Evolutionary conservation across 1,140 invertebrate species (phyloP).

Genomic region (Zeugodacus cucurbitae): DNA sequence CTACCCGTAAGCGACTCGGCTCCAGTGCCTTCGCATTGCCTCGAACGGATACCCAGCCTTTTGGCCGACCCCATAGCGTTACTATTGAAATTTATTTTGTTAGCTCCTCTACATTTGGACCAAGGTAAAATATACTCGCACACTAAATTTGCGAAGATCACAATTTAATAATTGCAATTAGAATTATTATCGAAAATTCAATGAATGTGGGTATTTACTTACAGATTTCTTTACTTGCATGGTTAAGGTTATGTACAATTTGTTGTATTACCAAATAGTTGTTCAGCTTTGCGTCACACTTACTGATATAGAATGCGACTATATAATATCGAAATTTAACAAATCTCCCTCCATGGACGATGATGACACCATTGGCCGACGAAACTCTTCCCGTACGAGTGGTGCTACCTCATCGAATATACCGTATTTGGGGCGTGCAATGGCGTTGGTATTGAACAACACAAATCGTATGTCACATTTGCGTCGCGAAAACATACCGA

Average conservation of each 20-base stretch:
- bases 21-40: conserved; percentile 60
- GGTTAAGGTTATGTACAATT: conserved; percentile 87
- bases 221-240: conserved; percentile 88
- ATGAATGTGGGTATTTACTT: neutral
- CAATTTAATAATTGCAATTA: neutral
- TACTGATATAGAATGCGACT: conserved; percentile 67
- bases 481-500: conserved; percentile 63
- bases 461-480: conserved; percentile 57
- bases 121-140: conserved; percentile 78
- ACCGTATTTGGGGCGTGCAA: conserved; percentile 57
- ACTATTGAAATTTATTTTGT: conserved; percentile 86
- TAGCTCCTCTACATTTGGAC: conserved; percentile 86
- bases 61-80: conserved; percentile 85
- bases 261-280: conserved; percentile 89
- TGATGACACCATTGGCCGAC: neutral
- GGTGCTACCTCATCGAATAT: conserved; percentile 41
- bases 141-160: no score
- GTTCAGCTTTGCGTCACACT: conserved; percentile 73
- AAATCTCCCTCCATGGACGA: conserved; percentile 30
- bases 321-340: conserved; percentile 56
- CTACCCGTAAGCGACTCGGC: conserved; percentile 59
- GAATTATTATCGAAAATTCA: neutral
- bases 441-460: conserved; percentile 59
- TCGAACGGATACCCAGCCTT: conserved; percentile 68
- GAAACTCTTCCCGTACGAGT: conserved; percentile 42